Base-by-base conservation (phyloP, 2,888 invertebrate genomes). In the Alviniconcha strummeri region DNA sequence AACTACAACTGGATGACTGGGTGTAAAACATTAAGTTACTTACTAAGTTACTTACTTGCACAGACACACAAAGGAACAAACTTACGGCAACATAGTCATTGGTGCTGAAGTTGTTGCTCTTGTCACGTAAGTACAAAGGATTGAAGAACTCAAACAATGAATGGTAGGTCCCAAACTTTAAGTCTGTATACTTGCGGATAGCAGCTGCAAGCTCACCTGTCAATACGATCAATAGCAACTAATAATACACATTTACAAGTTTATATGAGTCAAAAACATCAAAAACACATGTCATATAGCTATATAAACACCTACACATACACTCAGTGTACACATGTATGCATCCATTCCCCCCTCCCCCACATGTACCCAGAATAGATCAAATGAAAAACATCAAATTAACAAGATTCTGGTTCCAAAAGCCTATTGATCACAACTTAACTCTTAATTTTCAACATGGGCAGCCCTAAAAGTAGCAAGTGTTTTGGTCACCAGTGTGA, bases 31-130 rank as follows among this genome's bases (percentile, higher is more conserved):
- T 36, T 36, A 36, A 36, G 36, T 36, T 36, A 36, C 36, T 36
- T 36, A 36, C 36, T 36, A 36, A 36, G 36, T 36, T 36, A 36
- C 0, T 36, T 36, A 36, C 36, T 36, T 36, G 36, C 36, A 36
- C 0, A 36, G 3, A 36, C 36, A 36, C 36, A 36, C 36, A 0
- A 64, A 64, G 19, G 19, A 71, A 71, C 9, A 17, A 13, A 79
- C 88, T 88, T 86, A 91, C 91, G 78, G 86, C 85, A 15, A 96
- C 96, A 93, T 96, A 98, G 64, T 95, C 93, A 69, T 95, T 95
- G 5, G 96, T 95, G 9, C 94, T 88, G 82, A 89, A 92, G 71
- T 95, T 94, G 71, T 95, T 95, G 3, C 92, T 88, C 91, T 96
- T 96, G 86, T 94, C 94, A 19, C 86, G 54, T 11, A 92, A 84